Percentiles rank a stretch among this genome's conserved stretches.
Conservation (phyloP, 2,113 vertebrate species). For the Merops nubicus region DNA sequence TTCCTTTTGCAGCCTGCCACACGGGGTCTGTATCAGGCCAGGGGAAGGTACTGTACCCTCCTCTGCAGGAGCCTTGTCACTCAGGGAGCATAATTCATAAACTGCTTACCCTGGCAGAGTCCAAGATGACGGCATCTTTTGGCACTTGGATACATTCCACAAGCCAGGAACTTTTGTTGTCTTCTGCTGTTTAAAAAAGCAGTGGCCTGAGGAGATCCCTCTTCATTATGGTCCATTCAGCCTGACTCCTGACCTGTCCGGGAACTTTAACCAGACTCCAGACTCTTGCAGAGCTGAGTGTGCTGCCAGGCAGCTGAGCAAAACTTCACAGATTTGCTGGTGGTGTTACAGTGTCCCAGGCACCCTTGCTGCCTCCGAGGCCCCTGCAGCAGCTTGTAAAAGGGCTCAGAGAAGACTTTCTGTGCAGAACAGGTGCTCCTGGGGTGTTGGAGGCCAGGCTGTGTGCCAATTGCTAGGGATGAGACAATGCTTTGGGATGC, state of each 20-base stretch:
- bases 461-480: not conserved
- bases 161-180: not conserved
- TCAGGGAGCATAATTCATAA: not conserved
- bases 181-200: not conserved
- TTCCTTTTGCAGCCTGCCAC: not conserved
- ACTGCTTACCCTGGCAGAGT: not conserved
- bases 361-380: not conserved
- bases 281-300: not conserved
- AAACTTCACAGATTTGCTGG: constrained; percentile 17
- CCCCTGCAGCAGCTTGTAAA: constrained; percentile 10
- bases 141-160: not conserved
- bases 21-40: not conserved
- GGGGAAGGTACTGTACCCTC: not conserved
- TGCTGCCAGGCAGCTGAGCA: constrained; percentile 25
- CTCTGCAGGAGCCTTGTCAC: not conserved
- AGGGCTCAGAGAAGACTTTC: not conserved
- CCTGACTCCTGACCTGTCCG: not conserved
- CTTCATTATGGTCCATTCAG: not conserved
- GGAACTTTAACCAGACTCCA: constrained; percentile 36
- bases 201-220: not conserved
- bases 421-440: not conserved
- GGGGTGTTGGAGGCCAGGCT: not conserved
- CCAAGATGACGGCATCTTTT: not conserved
- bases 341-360: not conserved
- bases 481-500: constrained; percentile 9